Percentiles rank a stretch among this genome's conserved stretches.
phyloP scores from a whole-genome alignment of 1,140 invertebrate species.

The Cecropterus lyciades region DNA sequence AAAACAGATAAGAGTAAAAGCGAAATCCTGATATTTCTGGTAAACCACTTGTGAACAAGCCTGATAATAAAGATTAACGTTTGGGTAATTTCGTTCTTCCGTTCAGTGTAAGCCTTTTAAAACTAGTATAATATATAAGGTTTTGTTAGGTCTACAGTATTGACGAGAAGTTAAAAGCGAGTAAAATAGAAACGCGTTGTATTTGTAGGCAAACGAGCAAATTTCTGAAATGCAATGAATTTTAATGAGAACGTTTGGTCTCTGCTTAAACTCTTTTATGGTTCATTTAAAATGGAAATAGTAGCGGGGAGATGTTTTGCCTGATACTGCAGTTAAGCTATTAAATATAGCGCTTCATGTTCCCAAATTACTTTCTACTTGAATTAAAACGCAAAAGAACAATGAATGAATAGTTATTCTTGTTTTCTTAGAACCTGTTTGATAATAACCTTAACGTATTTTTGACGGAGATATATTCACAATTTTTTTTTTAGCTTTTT shows the following conservation, averaged over 20 bases:
- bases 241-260: conserved; percentile 35
- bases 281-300: conserved; percentile 38
- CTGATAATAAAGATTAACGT: too few species aligned
- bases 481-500: too few species aligned
- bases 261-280: conserved; percentile 35
- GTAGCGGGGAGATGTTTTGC: conserved; percentile 32
- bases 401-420: not conserved
- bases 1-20: too few species aligned
- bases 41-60: too few species aligned
- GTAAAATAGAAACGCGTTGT: conserved; percentile 18
- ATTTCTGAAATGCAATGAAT: conserved; percentile 37
- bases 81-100: too few species aligned
- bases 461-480: too few species aligned
- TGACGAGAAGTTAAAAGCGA: not conserved
- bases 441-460: too few species aligned
- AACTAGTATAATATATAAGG: too few species aligned
- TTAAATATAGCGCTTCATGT: conserved; percentile 18
- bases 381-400: conserved; percentile 6
- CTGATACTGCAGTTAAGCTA: conserved; percentile 21
- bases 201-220: conserved; percentile 29
- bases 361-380: conserved; percentile 14
- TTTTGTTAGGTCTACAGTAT: not conserved
- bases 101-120: too few species aligned
- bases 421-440: too few species aligned
- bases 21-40: too few species aligned